A percentile compares a stretch with the other conserved stretches of the same genome.
phyloP scores from a whole-genome alignment of 2,888 invertebrate species.

The Diarsia brunnea region DNA sequence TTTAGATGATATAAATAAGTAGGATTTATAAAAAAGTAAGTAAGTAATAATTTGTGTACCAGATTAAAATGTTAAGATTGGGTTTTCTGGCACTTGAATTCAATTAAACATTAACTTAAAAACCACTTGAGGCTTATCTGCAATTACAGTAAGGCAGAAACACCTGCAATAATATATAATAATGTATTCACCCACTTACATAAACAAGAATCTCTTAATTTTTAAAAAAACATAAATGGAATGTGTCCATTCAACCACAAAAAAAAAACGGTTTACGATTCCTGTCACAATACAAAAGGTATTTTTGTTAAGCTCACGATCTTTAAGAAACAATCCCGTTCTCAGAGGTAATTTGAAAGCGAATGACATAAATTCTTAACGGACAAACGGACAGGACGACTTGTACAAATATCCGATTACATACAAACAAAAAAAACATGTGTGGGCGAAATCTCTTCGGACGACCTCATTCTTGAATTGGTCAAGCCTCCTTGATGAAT shows the following conservation, averaged over 20 bases:
- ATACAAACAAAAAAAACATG: slow-evolving; percentile 68
- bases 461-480: slow-evolving; percentile 69
- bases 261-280: slow-evolving; percentile 43
- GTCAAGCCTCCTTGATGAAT: slow-evolving; percentile 73
- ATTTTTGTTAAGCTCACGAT: slow-evolving; percentile 64
- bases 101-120: neutral
- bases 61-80: neutral
- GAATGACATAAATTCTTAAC: slow-evolving; percentile 72
- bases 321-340: slow-evolving; percentile 57
- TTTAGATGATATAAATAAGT: neutral
- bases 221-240: slow-evolving; percentile 21
- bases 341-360: slow-evolving; percentile 69
- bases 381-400: slow-evolving; percentile 67
- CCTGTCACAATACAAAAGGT: slow-evolving; percentile 65
- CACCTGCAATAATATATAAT: neutral
- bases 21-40: neutral
- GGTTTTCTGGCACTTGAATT: neutral
- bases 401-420: slow-evolving; percentile 77
- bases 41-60: neutral
- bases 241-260: slow-evolving; percentile 28
- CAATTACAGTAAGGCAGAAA: neutral
- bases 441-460: slow-evolving; percentile 73
- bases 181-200: neutral
- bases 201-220: slow-evolving; percentile 38
- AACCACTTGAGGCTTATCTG: neutral